Evolutionary conservation across 2,797 vertebrate genomes (phyloP).

Genomic region (Acanthurus tractus): DNA sequence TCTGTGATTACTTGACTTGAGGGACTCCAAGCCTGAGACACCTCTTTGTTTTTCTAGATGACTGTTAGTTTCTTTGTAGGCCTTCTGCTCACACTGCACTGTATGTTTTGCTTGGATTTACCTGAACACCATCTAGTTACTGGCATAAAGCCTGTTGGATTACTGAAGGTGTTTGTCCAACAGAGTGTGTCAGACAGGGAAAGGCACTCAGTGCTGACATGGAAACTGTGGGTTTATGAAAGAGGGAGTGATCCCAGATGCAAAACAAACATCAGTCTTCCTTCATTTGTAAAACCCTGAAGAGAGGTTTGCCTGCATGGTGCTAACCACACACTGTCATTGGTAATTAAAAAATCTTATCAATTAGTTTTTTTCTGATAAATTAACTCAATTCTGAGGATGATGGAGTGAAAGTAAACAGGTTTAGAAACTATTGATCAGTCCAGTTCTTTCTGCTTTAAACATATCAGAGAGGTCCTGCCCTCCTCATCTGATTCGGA

Average conservation of each 20-base stretch:
- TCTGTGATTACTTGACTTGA: too few relatives aligned
- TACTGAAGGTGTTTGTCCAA: conserved; percentile 58
- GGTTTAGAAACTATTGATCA: conserved; percentile 2
- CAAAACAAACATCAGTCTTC: conserved; percentile 71
- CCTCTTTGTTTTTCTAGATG: conserved; percentile 45
- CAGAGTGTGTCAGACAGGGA: conserved; percentile 46
- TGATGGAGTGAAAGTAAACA: conserved; percentile 17
- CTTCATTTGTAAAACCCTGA: conserved; percentile 63
- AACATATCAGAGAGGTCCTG: conserved; percentile 27
- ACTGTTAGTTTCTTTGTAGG: conserved; percentile 40
- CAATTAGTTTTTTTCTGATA: background rate
- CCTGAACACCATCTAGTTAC: conserved; percentile 48
- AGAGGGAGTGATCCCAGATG: conserved; percentile 65
- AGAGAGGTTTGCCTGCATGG: conserved; percentile 26
- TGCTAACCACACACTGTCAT: conserved; percentile 32
- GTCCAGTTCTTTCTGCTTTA: conserved; percentile 17
- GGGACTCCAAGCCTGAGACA: conserved; percentile 43
- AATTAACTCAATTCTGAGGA: background rate
- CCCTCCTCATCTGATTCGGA: conserved; percentile 24
- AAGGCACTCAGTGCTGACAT: conserved; percentile 52
- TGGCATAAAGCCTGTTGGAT: conserved; percentile 52
- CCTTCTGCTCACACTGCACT: conserved; percentile 13
- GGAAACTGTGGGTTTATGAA: conserved; percentile 65
- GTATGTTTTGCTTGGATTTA: conserved; percentile 53
- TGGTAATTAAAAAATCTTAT: conserved; percentile 8